phyloP scores from a whole-genome alignment of 2,888 invertebrate species.

The Pristionchus entomophagus region DNA sequence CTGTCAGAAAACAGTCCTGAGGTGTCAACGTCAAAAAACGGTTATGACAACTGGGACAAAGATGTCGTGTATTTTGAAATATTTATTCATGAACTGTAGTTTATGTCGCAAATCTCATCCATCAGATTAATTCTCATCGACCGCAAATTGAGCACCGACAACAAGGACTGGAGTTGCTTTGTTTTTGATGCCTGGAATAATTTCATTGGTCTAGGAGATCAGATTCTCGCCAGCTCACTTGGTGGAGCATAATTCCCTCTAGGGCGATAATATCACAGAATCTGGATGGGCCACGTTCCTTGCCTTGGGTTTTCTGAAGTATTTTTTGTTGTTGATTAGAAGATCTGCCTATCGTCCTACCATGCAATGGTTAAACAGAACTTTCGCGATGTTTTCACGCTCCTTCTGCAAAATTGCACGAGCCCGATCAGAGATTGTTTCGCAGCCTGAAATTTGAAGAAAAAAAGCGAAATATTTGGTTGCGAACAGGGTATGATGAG shows the following conservation, averaged over 20 bases:
- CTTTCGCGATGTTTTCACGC: not conserved
- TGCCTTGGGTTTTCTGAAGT: not conserved
- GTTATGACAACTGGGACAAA: too few species aligned
- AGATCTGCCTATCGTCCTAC: not conserved
- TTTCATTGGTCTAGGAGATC: not conserved
- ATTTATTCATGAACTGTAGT: not conserved
- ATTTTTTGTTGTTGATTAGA: not conserved
- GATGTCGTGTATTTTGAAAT: too few species aligned
- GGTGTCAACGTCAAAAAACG: too few species aligned
- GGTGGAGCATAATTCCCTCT: not conserved
- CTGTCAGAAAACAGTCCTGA: too few species aligned
- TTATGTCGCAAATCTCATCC: conserved; percentile 11
- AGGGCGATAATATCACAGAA: not conserved
- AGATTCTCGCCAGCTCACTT: too few species aligned
- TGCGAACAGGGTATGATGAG: too few species aligned
- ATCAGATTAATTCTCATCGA: not conserved
- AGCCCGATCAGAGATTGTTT: not conserved
- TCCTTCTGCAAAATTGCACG: not conserved
- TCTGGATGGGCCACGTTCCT: not conserved
- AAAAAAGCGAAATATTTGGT: not conserved
- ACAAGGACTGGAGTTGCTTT: not conserved
- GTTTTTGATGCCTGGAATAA: not conserved
- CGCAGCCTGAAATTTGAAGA: not conserved
- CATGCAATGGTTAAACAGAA: not conserved
- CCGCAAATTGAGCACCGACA: not conserved